Conservation (phyloP, 2,797 vertebrate species). For the Spinus pinus region DNA sequence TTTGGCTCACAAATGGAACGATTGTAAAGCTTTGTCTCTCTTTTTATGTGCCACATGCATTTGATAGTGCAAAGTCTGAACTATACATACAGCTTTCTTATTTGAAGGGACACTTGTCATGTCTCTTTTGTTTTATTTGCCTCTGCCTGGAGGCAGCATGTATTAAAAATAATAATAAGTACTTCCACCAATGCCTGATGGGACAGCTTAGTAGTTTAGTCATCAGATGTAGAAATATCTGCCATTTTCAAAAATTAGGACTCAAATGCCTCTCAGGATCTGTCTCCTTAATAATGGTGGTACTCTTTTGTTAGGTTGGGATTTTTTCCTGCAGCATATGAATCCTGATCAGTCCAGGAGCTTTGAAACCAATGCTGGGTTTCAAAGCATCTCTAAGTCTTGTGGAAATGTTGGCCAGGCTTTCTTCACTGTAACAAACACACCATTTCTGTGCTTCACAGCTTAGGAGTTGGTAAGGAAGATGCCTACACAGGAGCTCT, state of each 20-base stretch:
- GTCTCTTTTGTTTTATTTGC: conserved; percentile 28
- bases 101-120: conserved; percentile 15
- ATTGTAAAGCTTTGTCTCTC: not conserved
- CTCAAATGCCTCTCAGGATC: not conserved
- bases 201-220: conserved; percentile 8
- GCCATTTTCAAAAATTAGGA: not conserved
- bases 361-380: not conserved
- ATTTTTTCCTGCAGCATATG: not conserved
- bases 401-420: not conserved
- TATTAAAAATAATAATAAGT: conserved; percentile 42
- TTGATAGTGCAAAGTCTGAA: not conserved
- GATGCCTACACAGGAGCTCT: conserved; percentile 12
- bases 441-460: not conserved
- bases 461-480: conserved; percentile 21
- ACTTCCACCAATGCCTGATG: not conserved
- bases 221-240: not conserved
- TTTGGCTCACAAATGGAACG: not conserved
- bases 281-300: not conserved
- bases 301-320: not conserved
- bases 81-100: not conserved
- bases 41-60: not conserved
- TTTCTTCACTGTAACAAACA: not conserved
- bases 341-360: not conserved
- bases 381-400: conserved; percentile 1
- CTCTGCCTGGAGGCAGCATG: not conserved